phyloP scores from a whole-genome alignment of 2,113 vertebrate genomes.

The Chionomys nivalis region DNA sequence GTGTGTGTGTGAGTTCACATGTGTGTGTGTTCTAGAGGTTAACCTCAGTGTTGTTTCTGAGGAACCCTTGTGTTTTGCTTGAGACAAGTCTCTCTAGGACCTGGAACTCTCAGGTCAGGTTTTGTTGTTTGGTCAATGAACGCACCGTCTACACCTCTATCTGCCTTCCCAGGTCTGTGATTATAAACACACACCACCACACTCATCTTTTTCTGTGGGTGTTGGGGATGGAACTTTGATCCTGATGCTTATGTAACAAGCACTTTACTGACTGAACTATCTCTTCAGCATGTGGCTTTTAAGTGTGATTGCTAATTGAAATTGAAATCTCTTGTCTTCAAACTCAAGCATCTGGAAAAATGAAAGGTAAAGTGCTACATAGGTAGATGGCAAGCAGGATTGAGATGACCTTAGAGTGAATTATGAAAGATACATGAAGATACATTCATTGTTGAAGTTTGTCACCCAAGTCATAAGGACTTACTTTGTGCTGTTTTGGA shows the following conservation, averaged over 20 bases:
- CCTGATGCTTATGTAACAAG: background rate
- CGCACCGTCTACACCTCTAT: too few species aligned
- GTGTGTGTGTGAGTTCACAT: background rate
- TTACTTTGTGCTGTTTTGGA: constrained; percentile 81
- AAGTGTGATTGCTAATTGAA: background rate
- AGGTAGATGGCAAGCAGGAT: background rate
- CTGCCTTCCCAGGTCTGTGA: too few species aligned
- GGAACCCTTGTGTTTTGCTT: background rate
- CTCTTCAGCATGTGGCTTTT: background rate
- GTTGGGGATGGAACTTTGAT: background rate
- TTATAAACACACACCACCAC: background rate
- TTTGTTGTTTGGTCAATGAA: background rate
- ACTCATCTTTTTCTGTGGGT: background rate
- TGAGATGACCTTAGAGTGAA: background rate
- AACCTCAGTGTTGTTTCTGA: background rate
- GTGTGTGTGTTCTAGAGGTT: background rate
- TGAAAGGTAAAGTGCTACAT: background rate
- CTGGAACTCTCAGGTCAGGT: background rate
- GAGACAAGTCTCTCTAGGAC: background rate
- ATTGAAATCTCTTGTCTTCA: constrained; percentile 9
- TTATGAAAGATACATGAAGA: background rate
- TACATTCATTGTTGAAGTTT: background rate
- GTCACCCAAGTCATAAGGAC: background rate
- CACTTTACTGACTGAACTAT: background rate
- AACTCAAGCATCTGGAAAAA: background rate